Evolutionary conservation across 2,113 vertebrate species (phyloP), one percentile per base, ranked within the genome.

Genomic region (Nyctereutes procyonoides): DNA sequence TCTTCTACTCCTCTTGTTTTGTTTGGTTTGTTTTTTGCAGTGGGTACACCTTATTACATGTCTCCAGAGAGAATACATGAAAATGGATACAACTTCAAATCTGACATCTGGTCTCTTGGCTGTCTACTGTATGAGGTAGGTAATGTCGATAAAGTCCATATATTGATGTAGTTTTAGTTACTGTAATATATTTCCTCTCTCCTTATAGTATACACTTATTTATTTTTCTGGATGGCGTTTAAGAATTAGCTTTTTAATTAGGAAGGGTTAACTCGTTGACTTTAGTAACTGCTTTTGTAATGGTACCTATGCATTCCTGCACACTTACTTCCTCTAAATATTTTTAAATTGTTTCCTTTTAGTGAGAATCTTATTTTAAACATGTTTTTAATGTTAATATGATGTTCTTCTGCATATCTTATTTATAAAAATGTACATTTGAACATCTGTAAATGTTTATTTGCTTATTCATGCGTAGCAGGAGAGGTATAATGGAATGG

Each of bases 41-140:
- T 99, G 98, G 99, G 99, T 90, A 99, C 99, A 65, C 99, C 99
- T 96, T 99, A 99, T 93, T 99, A 99, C 96, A 99, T 99, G 99
- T 99, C 99, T 98, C 99, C 99, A 83, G 99, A 99, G 99, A 98
- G 99, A 96, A 99, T 99, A 98, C 99, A 99, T 51, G 99, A 99
- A 98, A 99, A 99, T 87, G 99, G 99, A 95, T 99, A 99, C 98
- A 99, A 99, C 98, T 99, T 99, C 98, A 99, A 99, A 97, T 99
- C 99, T 97, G 99, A 99, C 98, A 99, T 99, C 98, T 99, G 99
- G 99, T 99, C 98, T 93, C 98, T 99, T 83, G 97, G 99, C 98
- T 99, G 98, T 98, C 98, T 99, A 79, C 98, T 99, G 8, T 99
- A 99, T 93, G 99, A 99, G 99, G 99, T 99, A 98, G 96, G 98